Conservation (phyloP, 2,888 invertebrate genomes). For the Harpalus rubripes region DNA sequence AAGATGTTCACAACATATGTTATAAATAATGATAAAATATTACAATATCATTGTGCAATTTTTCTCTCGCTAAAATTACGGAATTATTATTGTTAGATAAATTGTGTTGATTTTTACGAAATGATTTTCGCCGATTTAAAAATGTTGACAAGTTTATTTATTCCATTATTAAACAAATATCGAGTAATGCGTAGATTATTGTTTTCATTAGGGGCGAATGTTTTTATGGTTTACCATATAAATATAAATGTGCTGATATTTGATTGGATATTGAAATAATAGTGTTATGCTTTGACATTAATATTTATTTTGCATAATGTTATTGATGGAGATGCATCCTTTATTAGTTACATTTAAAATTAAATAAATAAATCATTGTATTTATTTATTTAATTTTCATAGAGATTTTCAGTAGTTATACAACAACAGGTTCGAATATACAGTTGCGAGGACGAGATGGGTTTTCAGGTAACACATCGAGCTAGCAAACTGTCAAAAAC, state of each 20-base stretch:
- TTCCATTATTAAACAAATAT: conserved; percentile 12
- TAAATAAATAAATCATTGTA: not conserved
- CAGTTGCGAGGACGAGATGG: too few species aligned
- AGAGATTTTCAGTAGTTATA: too few species aligned
- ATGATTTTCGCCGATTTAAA: not conserved
- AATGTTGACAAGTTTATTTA: conserved; percentile 20
- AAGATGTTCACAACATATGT: conserved; percentile 42
- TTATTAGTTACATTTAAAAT: not conserved
- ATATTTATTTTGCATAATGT: not conserved
- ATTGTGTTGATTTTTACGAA: not conserved
- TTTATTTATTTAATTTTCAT: too few species aligned
- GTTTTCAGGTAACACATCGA: too few species aligned
- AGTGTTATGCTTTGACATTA: not conserved
- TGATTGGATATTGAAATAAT: not conserved
- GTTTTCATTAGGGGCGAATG: not conserved
- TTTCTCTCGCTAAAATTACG: not conserved
- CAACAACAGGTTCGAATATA: too few species aligned
- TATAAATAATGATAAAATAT: conserved; percentile 51
- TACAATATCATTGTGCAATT: not conserved
- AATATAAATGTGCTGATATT: not conserved
- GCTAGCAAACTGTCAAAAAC: too few species aligned
- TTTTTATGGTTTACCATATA: not conserved
- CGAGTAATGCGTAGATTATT: not conserved
- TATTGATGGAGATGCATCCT: not conserved
- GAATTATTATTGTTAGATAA: not conserved